Percentiles rank a stretch among this genome's conserved stretches.
phyloP scores from a whole-genome alignment of 2,797 vertebrate genomes.

The Luscinia luscinia region DNA sequence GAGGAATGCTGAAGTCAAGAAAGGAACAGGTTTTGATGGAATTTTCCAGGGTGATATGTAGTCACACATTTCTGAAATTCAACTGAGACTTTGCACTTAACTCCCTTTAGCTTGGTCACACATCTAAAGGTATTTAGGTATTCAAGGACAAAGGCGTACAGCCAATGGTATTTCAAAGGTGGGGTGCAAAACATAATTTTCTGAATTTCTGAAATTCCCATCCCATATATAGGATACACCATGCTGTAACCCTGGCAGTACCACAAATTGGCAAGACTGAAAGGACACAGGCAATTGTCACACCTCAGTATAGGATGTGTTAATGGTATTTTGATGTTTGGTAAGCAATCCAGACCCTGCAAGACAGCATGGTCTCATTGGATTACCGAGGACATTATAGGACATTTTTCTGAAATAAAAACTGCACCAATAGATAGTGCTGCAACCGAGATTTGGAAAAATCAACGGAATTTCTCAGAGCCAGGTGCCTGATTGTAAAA shows the following conservation, averaged over 20 bases:
- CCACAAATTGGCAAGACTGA: neutral
- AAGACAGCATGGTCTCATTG: rapidly evolving
- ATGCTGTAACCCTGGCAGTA: rapidly evolving
- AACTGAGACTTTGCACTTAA: neutral
- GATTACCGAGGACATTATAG: neutral
- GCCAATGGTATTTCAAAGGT: neutral
- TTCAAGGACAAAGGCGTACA: neutral
- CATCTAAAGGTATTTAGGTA: neutral
- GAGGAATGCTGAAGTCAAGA: neutral
- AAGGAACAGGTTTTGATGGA: neutral
- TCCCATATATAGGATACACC: neutral
- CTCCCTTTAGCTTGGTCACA: neutral
- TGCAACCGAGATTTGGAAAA: neutral
- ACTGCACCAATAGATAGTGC: neutral
- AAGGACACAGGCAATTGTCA: neutral
- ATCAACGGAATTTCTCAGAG: neutral
- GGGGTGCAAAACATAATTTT: neutral
- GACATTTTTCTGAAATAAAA: neutral
- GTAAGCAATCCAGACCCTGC: neutral
- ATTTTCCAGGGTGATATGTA: neutral
- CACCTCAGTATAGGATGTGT: neutral
- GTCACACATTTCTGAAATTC: neutral
- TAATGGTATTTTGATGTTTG: neutral
- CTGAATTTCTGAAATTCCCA: neutral
- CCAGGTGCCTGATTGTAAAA: neutral